Conservation (phyloP, 2,113 vertebrate genomes). For the Zosterops japonicus region DNA sequence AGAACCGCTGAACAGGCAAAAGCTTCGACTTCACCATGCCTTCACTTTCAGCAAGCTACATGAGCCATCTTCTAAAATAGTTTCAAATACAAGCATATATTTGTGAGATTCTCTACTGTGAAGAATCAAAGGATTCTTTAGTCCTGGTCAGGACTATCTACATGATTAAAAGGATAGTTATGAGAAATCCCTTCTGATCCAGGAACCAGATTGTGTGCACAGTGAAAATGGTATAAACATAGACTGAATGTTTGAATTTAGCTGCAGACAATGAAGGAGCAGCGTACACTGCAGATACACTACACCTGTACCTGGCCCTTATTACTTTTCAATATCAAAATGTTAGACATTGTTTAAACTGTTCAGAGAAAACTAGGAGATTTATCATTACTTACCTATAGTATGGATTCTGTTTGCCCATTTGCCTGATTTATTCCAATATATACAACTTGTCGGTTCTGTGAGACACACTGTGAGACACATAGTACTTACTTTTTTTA, state of each 20-base stretch:
- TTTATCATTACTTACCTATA: background rate
- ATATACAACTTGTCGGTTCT: accelerated
- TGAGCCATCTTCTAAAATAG: background rate
- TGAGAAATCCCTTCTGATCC: background rate
- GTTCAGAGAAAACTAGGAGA: background rate
- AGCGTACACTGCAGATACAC: background rate
- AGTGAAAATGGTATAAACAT: background rate
- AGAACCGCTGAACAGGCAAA: background rate
- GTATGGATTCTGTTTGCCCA: background rate
- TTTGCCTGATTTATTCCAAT: background rate
- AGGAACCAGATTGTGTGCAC: background rate
- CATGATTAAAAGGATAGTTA: background rate
- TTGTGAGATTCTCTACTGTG: background rate
- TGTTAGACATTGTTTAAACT: background rate
- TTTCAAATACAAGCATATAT: background rate
- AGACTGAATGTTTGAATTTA: background rate
- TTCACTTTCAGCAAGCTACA: background rate
- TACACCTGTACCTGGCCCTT: background rate
- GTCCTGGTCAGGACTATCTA: background rate
- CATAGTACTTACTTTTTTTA: background rate
- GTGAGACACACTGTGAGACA: background rate
- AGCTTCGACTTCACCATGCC: background rate
- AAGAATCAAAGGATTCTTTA: background rate
- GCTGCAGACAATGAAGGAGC: background rate
- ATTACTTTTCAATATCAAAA: background rate